Base-by-base conservation (phyloP, 1,140 invertebrate genomes). In the Lordiphosa mommai region DNA sequence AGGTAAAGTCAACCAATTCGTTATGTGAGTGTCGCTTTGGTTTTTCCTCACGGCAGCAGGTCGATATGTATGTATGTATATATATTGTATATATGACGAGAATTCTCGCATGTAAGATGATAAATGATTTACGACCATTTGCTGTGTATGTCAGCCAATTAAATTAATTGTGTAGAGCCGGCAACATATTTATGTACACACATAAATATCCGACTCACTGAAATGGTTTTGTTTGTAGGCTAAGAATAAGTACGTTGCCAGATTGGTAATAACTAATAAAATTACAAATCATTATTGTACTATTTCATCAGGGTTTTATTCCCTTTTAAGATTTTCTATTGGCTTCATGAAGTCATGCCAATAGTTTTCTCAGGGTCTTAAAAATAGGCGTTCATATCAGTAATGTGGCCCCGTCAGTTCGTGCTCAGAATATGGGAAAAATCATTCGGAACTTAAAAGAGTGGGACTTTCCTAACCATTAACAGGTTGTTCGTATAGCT, bases 61-160 rank as follows among this genome's bases (percentile, higher is more conserved):
- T 72, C 68, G 68, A 72, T 71, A 70, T 57, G 16, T 27, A 44
- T 32, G 41, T 16, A 41, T 40, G 32, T 6, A 14, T 20, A 37
- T 9, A 44, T 36, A 40, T 9, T 41, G n/a, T 41, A 13, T 16
- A 6, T 23, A 17, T 36, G 33, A 32, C 23, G 9, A 34, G 6
- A 27, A 7, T 27, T 27, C 23, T 27, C 12, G 14, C 13, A 41
- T 41, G 34, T 58, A 20, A 30, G 33, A 33, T 46, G 33, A 51
- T 52, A 64, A 71, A 72, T 64, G 68, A 72, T 72, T 72, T 66
- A 72, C 50, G 69, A 57, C 47, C 61, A 46, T 72, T 72, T 29
- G n/a, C 30, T 16, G 40, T 14, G 1, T 12, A 49, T 56, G 36
- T 57, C 9, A 34, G 40, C 46, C 69, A 72, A 72, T 65, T 71